phyloP scores from a whole-genome alignment of 2,113 vertebrate species.

The Perognathus longimembris region DNA sequence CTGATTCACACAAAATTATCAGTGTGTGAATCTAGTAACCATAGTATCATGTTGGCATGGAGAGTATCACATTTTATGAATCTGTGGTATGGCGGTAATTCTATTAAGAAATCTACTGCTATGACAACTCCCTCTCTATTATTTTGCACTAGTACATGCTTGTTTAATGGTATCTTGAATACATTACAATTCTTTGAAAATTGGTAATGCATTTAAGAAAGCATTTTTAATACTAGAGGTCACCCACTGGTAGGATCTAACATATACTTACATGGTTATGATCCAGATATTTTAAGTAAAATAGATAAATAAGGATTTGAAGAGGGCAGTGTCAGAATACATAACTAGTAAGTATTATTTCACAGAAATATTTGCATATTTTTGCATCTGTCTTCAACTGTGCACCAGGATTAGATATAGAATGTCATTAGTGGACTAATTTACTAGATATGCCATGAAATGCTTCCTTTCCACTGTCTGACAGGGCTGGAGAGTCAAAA shows the following conservation, averaged over 20 bases:
- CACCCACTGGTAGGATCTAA: background rate
- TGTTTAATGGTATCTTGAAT: background rate
- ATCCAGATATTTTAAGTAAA: constrained; percentile 17
- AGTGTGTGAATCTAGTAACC: background rate
- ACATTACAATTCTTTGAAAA: constrained; percentile 3
- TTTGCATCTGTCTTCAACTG: background rate
- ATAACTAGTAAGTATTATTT: constrained; percentile 2
- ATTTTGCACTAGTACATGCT: background rate
- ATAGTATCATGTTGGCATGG: background rate
- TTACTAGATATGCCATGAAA: constrained; percentile 16
- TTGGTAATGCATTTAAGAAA: background rate
- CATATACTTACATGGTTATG: background rate
- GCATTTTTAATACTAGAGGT: background rate
- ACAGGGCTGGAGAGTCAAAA: background rate
- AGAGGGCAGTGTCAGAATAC: background rate
- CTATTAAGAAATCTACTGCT: constrained; percentile 11
- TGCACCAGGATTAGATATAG: background rate
- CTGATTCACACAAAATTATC: background rate
- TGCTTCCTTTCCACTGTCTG: background rate
- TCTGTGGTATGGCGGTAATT: background rate
- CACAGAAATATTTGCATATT: background rate
- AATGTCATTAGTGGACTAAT: background rate
- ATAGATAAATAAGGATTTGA: background rate
- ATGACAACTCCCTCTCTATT: background rate
- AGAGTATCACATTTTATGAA: background rate